Conservation (phyloP, 2,113 vertebrate genomes). For the Zosterops pallidus region DNA sequence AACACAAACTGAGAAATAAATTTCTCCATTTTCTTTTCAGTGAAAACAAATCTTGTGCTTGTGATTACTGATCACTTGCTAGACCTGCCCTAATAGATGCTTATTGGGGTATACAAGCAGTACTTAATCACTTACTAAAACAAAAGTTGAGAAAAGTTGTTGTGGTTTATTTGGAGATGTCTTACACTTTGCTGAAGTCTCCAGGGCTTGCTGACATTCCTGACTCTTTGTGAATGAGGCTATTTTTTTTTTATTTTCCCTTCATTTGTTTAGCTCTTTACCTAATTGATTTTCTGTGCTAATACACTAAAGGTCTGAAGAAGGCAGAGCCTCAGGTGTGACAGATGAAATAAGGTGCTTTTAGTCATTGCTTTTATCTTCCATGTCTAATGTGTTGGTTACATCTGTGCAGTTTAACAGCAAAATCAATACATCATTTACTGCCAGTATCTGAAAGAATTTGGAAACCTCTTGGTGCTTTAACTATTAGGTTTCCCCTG, state of each 20-base stretch:
- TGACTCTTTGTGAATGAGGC: slow-evolving; percentile 70
- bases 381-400: slow-evolving; percentile 82
- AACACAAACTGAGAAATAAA: neutral
- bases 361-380: slow-evolving; percentile 81
- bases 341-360: slow-evolving; percentile 80
- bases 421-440: slow-evolving; percentile 82
- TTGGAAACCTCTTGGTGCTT: slow-evolving; percentile 69
- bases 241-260: slow-evolving; percentile 47
- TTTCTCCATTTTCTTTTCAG: neutral
- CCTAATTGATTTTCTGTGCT: slow-evolving; percentile 83
- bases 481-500: slow-evolving; percentile 70
- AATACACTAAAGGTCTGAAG: slow-evolving; percentile 78
- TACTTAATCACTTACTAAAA: slow-evolving; percentile 36
- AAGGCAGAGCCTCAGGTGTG: slow-evolving; percentile 79
- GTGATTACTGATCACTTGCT: neutral
- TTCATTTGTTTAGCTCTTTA: slow-evolving; percentile 82
- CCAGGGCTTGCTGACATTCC: slow-evolving; percentile 49
- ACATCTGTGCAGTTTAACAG: slow-evolving; percentile 81
- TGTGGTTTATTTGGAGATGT: slow-evolving; percentile 57
- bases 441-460: slow-evolving; percentile 71
- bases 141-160: slow-evolving; percentile 53
- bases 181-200: slow-evolving; percentile 46
- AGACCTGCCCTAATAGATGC: neutral
- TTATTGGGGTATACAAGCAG: neutral
- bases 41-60: neutral